Evolutionary conservation across 2,797 vertebrate genomes (phyloP).

Genomic region (Pseudocheirus occidentalis): DNA sequence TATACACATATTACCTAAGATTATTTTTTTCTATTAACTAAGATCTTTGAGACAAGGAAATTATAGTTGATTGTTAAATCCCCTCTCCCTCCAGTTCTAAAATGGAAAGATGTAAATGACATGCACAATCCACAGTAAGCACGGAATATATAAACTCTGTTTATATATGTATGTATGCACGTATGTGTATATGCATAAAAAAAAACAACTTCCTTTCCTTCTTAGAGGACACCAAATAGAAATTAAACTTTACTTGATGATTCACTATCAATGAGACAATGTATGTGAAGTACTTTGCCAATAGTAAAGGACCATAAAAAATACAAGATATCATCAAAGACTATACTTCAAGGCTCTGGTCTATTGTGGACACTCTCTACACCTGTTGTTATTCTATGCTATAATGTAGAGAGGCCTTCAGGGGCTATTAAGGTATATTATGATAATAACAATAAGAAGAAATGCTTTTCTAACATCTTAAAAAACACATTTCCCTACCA

Average conservation of each 20-base stretch:
- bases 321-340: neutral
- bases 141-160: too few relatives aligned
- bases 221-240: neutral
- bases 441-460: too few relatives aligned
- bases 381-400: fast-evolving
- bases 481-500: too few relatives aligned
- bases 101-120: neutral
- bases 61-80: neutral
- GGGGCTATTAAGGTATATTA: neutral
- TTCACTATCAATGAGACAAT: neutral
- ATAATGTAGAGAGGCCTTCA: fast-evolving
- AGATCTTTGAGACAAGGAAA: neutral
- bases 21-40: neutral
- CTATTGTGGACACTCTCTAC: neutral
- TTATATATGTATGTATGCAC: too few relatives aligned
- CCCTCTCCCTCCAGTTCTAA: neutral
- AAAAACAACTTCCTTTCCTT: neutral
- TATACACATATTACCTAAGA: neutral
- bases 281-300: neutral
- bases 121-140: neutral
- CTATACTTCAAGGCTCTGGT: neutral
- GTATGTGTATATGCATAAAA: too few relatives aligned
- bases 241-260: neutral
- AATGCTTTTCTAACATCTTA: too few relatives aligned
- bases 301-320: neutral